These are phyloP conservation scores for Ptychochromis oligacanthus DNA, from an alignment of 2,113 vertebrate genomes.

Conservation along the genomic window DNA sequence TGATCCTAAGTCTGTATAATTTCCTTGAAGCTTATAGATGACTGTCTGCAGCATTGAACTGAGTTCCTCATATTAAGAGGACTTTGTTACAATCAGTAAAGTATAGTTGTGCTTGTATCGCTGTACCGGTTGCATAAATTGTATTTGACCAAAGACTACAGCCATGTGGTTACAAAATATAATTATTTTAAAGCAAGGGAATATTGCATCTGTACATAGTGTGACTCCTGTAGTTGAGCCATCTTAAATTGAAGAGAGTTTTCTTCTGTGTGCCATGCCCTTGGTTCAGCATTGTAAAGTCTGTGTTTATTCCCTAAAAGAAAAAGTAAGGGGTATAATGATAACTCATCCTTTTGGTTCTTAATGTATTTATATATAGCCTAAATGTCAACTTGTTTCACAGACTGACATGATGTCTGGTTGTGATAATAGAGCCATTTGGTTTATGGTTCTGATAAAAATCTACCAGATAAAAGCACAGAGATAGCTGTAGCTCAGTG, in stretches of 20 bases:
- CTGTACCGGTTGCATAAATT: not conserved
- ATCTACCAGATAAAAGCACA: slow-evolving; percentile 24
- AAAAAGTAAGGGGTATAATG: not conserved
- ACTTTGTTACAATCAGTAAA: slow-evolving; percentile 12
- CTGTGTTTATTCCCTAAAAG: not conserved
- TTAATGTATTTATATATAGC: slow-evolving; percentile 18
- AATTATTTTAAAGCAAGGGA: not conserved
- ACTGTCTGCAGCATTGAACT: slow-evolving; percentile 37
- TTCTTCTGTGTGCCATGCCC: not conserved
- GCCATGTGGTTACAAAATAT: not conserved
- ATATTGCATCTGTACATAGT: not conserved
- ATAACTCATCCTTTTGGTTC: slow-evolving; percentile 1
- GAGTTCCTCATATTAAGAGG: slow-evolving; percentile 17
- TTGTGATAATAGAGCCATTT: slow-evolving; percentile 36
- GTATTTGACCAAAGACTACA: not conserved
- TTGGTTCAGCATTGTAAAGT: not conserved
- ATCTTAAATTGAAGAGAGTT: not conserved
- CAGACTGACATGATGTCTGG: slow-evolving; percentile 28
- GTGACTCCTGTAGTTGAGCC: not conserved
- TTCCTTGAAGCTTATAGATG: slow-evolving; percentile 53
- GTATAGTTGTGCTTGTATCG: not conserved
- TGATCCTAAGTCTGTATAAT: slow-evolving; percentile 41
- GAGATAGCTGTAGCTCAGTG: not conserved
- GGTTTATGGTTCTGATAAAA: slow-evolving; percentile 33
- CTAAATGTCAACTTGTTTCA: slow-evolving; percentile 39